phyloP scores from a whole-genome alignment of 2,113 vertebrate species.

The Protobothrops flavoviridis region DNA sequence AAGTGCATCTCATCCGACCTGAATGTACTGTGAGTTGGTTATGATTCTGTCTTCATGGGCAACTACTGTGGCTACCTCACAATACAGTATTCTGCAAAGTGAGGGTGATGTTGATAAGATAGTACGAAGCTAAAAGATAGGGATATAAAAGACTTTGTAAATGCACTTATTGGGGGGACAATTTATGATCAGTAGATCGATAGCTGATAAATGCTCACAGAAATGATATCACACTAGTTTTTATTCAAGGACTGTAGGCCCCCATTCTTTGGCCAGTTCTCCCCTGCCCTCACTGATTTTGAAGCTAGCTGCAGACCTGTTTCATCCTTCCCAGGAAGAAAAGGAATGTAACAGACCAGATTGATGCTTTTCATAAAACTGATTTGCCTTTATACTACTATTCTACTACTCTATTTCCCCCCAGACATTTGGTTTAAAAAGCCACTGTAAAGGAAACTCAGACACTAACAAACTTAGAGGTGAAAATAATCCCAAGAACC shows the following conservation, averaged over 20 bases:
- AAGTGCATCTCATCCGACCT: neutral
- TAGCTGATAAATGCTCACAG: neutral
- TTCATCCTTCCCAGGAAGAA: neutral
- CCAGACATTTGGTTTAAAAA: neutral
- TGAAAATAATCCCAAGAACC: neutral
- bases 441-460: neutral
- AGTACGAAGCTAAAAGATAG: neutral
- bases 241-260: neutral
- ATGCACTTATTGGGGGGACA: neutral
- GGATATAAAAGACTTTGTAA: neutral
- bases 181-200: neutral
- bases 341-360: neutral
- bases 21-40: neutral
- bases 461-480: neutral
- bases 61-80: neutral
- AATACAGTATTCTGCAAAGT: neutral
- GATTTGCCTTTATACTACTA: neutral
- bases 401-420: neutral
- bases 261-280: neutral
- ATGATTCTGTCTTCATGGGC: neutral
- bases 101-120: neutral
- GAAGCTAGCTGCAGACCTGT: neutral
- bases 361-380: neutral
- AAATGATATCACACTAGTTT: neutral
- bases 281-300: neutral